A percentile compares a stretch with the other conserved stretches of the same genome.
These are phyloP conservation scores for Drosophila albomicans DNA, from an alignment of 1,140 invertebrate genomes.

Conservation along the genomic window DNA sequence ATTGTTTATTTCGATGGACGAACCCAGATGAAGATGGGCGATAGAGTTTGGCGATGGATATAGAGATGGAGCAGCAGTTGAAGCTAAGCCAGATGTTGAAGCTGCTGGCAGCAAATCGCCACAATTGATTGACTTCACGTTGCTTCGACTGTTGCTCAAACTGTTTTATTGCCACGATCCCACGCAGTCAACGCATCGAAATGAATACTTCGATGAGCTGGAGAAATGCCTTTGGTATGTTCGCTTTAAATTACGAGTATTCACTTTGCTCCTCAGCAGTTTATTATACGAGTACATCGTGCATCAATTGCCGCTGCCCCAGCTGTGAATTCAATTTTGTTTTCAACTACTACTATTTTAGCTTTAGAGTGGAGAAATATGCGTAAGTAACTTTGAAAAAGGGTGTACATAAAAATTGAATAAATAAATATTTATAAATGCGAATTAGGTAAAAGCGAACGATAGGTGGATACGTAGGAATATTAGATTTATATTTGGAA, in stretches of 20 bases:
- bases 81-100: slow-evolving; percentile 4
- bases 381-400: background rate
- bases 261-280: slow-evolving; percentile 8
- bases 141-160: slow-evolving; percentile 25
- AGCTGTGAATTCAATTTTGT: background rate
- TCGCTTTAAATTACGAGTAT: slow-evolving; percentile 35
- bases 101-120: slow-evolving; percentile 13
- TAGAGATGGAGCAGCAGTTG: background rate
- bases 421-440: no score
- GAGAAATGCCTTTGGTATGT: slow-evolving; percentile 21
- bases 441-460: no score
- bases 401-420: no score
- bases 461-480: no score
- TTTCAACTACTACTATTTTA: background rate
- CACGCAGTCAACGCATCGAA: slow-evolving; percentile 49
- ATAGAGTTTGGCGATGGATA: background rate
- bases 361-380: background rate
- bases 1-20: slow-evolving; percentile 45
- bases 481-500: no score
- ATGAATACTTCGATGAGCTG: slow-evolving; percentile 42
- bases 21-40: background rate
- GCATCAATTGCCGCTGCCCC: background rate
- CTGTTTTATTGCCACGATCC: slow-evolving; percentile 52
- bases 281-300: slow-evolving; percentile 7
- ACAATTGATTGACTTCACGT: slow-evolving; percentile 66